Evolutionary conservation across 2,888 invertebrate genomes (phyloP).

Genomic region (Eupithecia subumbrata): DNA sequence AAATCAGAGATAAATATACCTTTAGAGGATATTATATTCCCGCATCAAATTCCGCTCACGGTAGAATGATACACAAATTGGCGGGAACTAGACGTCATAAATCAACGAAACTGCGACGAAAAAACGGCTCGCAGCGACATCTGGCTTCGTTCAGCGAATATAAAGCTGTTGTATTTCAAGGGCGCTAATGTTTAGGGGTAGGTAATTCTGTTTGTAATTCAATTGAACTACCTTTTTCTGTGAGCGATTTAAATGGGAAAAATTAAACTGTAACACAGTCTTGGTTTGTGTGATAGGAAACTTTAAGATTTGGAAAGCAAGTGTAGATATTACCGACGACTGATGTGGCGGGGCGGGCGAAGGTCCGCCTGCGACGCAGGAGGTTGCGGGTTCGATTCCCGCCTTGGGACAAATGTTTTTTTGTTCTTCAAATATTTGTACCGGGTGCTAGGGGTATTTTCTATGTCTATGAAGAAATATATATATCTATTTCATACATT

Average conservation of each 20-base stretch:
- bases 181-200: constrained; percentile 12
- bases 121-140: constrained; percentile 22
- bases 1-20: neutral
- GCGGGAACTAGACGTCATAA: constrained; percentile 28
- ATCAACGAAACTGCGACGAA: constrained; percentile 21
- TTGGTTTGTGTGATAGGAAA: neutral
- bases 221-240: constrained; percentile 15
- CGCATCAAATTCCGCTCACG: constrained; percentile 3
- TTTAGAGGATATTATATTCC: neutral
- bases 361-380: too few relatives aligned
- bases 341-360: too few relatives aligned
- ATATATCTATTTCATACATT: too few relatives aligned
- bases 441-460: too few relatives aligned
- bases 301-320: too few relatives aligned
- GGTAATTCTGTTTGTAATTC: constrained; percentile 7
- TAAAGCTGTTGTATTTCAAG: constrained; percentile 31
- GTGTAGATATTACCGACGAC: too few relatives aligned
- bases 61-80: constrained; percentile 21
- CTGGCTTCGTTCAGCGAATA: constrained; percentile 27
- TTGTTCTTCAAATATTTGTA: too few relatives aligned
- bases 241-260: neutral
- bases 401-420: too few relatives aligned
- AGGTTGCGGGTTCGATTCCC: too few relatives aligned
- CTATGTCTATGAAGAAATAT: too few relatives aligned
- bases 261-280: neutral